These are phyloP conservation scores for Psittacula echo DNA, from an alignment of 2,797 vertebrate genomes.

Conservation along the genomic window DNA sequence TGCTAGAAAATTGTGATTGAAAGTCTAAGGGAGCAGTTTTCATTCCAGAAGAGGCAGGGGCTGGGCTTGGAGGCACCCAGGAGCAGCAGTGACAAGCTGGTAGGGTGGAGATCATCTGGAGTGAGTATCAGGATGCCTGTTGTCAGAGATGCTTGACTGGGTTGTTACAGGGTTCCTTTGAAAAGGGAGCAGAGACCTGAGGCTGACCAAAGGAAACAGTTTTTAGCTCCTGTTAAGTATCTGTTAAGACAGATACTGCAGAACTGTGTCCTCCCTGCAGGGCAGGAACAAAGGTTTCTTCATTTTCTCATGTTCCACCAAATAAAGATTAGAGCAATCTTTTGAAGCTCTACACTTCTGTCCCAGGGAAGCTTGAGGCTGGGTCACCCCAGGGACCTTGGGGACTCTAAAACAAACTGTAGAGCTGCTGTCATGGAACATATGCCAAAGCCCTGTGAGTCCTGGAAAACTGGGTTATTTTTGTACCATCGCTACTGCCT, in stretches of 20 bases:
- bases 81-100: neutral
- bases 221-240: neutral
- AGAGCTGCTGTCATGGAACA: neutral
- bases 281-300: neutral
- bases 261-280: neutral
- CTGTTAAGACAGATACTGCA: neutral
- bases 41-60: fast-evolving
- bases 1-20: neutral
- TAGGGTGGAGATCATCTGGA: neutral
- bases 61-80: neutral
- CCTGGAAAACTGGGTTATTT: neutral
- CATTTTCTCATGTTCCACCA: neutral
- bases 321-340: neutral
- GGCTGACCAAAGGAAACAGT: neutral
- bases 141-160: neutral
- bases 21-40: fast-evolving
- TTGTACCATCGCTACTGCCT: neutral
- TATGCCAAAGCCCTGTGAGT: neutral
- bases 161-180: neutral
- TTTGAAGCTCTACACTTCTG: neutral
- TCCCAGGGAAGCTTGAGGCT: neutral
- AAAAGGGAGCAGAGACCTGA: neutral
- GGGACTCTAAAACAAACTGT: neutral
- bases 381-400: neutral
- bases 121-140: neutral